These are phyloP conservation scores for Alectoris magna DNA, from an alignment of 2,797 vertebrate species.

Conservation along the genomic window DNA sequence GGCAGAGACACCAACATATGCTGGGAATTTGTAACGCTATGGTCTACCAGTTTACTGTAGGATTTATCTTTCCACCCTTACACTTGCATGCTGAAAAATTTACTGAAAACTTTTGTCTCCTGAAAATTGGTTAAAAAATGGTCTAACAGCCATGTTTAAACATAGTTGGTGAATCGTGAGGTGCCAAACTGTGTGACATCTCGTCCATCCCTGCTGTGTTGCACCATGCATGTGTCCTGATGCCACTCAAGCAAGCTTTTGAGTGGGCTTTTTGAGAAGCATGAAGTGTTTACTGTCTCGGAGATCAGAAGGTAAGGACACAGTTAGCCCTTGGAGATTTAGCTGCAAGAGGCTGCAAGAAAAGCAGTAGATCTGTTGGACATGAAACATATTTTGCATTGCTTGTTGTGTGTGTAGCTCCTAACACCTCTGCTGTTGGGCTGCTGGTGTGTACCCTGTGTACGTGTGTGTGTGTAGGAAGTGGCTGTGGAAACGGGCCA, in stretches of 20 bases:
- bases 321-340: not conserved
- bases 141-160: not conserved
- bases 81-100: not conserved
- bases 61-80: not conserved
- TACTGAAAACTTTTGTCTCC: not conserved
- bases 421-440: not conserved
- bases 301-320: accelerated
- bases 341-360: not conserved
- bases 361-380: not conserved
- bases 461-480: not conserved
- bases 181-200: not conserved
- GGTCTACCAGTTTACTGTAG: not conserved
- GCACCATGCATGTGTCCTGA: not conserved
- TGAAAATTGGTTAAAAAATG: not conserved
- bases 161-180: not conserved
- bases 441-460: not conserved
- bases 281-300: not conserved
- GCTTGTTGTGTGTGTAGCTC: not conserved
- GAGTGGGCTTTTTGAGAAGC: accelerated
- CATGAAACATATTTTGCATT: not conserved
- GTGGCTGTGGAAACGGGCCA: not conserved
- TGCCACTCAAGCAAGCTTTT: not conserved
- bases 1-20: not conserved
- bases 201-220: not conserved
- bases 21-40: not conserved